phyloP scores from a whole-genome alignment of 2,797 vertebrate species.

The Scolopax rusticola region DNA sequence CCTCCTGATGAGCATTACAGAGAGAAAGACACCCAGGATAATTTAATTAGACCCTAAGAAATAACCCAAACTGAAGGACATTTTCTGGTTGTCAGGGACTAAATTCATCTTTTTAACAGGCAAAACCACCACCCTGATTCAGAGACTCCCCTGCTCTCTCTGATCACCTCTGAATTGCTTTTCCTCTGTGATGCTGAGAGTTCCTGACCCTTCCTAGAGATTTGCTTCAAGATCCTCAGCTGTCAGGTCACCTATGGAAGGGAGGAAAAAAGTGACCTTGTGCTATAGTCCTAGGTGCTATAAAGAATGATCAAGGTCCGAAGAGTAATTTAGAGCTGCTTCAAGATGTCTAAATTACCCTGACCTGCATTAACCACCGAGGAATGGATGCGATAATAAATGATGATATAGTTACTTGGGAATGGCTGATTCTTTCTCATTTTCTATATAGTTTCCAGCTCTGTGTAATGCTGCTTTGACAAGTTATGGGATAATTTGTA shows the following conservation, averaged over 20 bases:
- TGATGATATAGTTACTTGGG: background rate
- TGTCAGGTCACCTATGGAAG: background rate
- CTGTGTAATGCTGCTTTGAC: background rate
- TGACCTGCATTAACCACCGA: background rate
- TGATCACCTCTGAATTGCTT: slow-evolving; percentile 3
- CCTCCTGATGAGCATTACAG: slow-evolving; percentile 25
- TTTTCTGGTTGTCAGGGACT: slow-evolving; percentile 61
- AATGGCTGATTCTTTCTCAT: background rate
- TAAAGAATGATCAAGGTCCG: background rate
- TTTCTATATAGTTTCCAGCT: background rate
- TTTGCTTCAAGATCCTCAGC: background rate
- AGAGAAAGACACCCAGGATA: slow-evolving; percentile 38
- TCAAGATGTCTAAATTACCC: background rate
- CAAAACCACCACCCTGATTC: background rate
- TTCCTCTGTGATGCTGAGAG: background rate
- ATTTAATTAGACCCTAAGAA: slow-evolving; percentile 66
- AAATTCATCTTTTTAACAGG: slow-evolving; percentile 32
- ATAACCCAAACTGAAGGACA: slow-evolving; percentile 47
- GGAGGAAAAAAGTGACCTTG: background rate
- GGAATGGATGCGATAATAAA: background rate
- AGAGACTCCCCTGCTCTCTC: background rate
- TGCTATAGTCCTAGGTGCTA: background rate
- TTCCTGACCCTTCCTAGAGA: background rate
- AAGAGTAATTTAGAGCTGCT: background rate
- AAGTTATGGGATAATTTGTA: background rate